Base-by-base conservation (phyloP, 2,888 invertebrate genomes). In the Tetramorium bicarinatum region DNA sequence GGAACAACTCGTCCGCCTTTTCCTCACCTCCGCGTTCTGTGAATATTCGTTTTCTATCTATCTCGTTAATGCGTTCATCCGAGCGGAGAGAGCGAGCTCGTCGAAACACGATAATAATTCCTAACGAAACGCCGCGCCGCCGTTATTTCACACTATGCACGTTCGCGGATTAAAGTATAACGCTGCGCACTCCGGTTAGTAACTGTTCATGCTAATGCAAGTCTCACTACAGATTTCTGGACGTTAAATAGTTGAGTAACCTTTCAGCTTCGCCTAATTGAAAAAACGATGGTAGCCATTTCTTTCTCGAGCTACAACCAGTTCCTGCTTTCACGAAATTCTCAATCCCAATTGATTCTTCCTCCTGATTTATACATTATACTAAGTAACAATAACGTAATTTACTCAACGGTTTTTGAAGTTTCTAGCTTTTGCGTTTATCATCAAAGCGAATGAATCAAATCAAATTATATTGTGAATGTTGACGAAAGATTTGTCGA, bases 51-150 rank as follows among this genome's bases (percentile, higher is more conserved):
- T 47, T 72, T 38, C 52, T 64, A 75, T 34, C 80, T 64, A 62
- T 77, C 89, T 87, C 81, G 86, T 89, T 89, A 89, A 89, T 87
- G 71, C 77, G 79, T 47, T 83, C 82, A 75, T 82, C 77, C 67
- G 82, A 82, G 74, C 41, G 80, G 82, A 52, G 82, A 25, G 29
- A 52, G 64, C 54, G 49, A 79, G 47, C 56, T 69, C 56, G 44
- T 34, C 34, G 77, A 56, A 56, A 69, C 54, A 44, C 59, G 56
- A 59, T 69, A 59, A 79, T 79, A 79, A 79, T 79, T 71, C 21
- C 71, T 77, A 67, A 77, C 77, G n/a, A 67, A 79, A 79, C 56
- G 56, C 44, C 4, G 13, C 56, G 56, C 44, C 4, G 13, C 21
- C 69, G 56, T 47, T 47, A 67, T 54, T 77, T 76, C 38, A 62